Evolutionary conservation across 2,113 vertebrate species (phyloP).

Genomic region (Oceanodroma tethys): DNA sequence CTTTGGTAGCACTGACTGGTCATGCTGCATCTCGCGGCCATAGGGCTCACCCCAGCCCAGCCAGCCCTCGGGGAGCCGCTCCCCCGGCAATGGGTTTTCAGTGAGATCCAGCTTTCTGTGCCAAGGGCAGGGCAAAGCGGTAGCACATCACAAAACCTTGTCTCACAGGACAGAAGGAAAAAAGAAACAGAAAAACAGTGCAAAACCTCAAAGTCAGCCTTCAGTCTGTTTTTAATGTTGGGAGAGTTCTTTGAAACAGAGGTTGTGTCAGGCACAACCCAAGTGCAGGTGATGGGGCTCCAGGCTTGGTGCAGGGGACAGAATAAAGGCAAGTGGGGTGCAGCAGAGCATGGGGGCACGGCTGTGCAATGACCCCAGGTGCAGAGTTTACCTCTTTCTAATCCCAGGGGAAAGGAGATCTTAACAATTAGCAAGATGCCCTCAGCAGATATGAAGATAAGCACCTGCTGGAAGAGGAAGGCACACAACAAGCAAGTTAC

Average conservation of each 20-base stretch:
- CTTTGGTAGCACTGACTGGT: background rate
- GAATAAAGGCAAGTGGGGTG: background rate
- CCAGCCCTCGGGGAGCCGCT: rapidly evolving
- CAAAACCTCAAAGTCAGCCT: background rate
- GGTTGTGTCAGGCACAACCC: background rate
- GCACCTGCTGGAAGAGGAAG: background rate
- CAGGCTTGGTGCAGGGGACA: background rate
- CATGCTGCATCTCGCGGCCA: background rate
- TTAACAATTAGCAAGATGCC: no score
- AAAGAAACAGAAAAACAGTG: background rate
- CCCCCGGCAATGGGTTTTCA: background rate
- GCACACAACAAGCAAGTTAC: background rate
- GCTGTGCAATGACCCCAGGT: background rate
- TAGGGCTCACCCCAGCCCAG: background rate
- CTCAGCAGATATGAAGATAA: background rate
- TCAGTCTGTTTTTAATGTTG: background rate
- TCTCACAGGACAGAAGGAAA: background rate
- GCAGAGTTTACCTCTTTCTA: background rate
- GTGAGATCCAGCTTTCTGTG: background rate
- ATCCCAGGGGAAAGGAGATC: background rate
- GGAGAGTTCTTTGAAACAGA: background rate
- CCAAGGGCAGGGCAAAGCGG: background rate
- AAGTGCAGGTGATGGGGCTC: background rate
- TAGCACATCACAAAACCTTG: background rate
- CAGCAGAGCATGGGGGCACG: background rate